Evolutionary conservation across 2,888 invertebrate species (phyloP).

Genomic region (Abrostola triplasia): DNA sequence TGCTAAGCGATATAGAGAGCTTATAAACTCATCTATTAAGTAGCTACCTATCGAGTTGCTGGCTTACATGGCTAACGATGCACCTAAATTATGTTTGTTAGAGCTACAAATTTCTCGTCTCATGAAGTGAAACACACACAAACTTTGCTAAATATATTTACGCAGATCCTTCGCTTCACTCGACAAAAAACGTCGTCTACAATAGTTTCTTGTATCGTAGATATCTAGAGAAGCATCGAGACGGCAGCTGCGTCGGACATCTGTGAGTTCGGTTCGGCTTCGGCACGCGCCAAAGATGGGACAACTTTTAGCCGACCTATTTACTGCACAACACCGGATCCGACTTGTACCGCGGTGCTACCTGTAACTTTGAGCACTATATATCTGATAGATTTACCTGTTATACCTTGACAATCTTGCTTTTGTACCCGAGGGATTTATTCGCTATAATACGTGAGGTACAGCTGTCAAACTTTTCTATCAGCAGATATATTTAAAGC

Average conservation of each 20-base stretch:
- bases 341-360: conserved; percentile 53
- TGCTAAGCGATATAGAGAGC: too few relatives aligned
- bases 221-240: conserved; percentile 51
- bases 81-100: too few relatives aligned
- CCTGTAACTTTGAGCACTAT: conserved; percentile 59
- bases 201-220: conserved; percentile 45
- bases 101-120: too few relatives aligned
- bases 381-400: conserved; percentile 63
- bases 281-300: conserved; percentile 58
- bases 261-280: conserved; percentile 61
- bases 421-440: conserved; percentile 28
- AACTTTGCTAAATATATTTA: conserved; percentile 22
- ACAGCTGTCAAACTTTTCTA: too few relatives aligned
- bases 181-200: conserved; percentile 39
- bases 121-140: background rate
- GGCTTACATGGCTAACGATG: too few relatives aligned
- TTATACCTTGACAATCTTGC: conserved; percentile 51
- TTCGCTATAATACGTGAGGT: conserved; percentile 3
- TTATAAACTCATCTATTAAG: too few relatives aligned
- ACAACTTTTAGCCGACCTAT: conserved; percentile 70
- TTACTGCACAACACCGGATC: conserved; percentile 64
- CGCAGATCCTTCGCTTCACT: conserved; percentile 21
- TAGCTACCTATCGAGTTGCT: too few relatives aligned
- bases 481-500: background rate
- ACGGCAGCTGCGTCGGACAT: conserved; percentile 57